phyloP scores from a whole-genome alignment of 2,797 vertebrate species.

The Atherinosoma microstoma region DNA sequence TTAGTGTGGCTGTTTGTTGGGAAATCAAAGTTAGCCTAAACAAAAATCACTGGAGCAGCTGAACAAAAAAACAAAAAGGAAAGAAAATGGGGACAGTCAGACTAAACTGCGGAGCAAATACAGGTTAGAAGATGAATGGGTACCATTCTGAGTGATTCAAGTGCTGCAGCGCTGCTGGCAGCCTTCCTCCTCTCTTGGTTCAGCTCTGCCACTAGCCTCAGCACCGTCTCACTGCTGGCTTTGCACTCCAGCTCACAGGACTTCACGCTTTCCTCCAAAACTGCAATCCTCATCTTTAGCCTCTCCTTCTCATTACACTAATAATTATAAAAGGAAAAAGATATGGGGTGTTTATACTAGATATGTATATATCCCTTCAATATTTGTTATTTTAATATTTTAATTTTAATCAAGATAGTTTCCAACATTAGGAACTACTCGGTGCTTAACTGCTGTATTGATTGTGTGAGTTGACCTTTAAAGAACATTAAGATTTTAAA shows the following conservation, averaged over 20 bases:
- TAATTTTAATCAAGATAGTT: background rate
- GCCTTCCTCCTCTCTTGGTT: slow-evolving; percentile 83
- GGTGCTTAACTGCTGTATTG: background rate
- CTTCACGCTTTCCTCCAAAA: slow-evolving; percentile 84
- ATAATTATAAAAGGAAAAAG: background rate
- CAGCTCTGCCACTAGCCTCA: slow-evolving; percentile 88
- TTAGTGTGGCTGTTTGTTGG: background rate
- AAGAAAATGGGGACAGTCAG: too few relatives aligned
- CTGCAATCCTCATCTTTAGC: slow-evolving; percentile 78
- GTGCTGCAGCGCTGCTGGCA: slow-evolving; percentile 73
- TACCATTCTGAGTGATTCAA: slow-evolving; percentile 86
- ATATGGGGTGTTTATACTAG: background rate
- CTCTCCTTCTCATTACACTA: slow-evolving; percentile 76
- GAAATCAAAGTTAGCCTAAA: background rate
- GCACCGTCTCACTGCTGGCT: slow-evolving; percentile 89
- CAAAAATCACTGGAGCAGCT: background rate
- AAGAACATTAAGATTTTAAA: background rate
- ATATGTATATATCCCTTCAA: background rate
- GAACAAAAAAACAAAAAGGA: background rate
- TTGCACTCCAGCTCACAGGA: slow-evolving; percentile 90
- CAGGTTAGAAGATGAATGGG: background rate
- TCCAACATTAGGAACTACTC: background rate
- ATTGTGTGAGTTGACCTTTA: slow-evolving; percentile 1
- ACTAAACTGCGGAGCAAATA: background rate
- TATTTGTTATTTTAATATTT: background rate